These are phyloP conservation scores for Sebastes variabilis DNA, from an alignment of 2,797 vertebrate species.

Conservation along the genomic window DNA sequence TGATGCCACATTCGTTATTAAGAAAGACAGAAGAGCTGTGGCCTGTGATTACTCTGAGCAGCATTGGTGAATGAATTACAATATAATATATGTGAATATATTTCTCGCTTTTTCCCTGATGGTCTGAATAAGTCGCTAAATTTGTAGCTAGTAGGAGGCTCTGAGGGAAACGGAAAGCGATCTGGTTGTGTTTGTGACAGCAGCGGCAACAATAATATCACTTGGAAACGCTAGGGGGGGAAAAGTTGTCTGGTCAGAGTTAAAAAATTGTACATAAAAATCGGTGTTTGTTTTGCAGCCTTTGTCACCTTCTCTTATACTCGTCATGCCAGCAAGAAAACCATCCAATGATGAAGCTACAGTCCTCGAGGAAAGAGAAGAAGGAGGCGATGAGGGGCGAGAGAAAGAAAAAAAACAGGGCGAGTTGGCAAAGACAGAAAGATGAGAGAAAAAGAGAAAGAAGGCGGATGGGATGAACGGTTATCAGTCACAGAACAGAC, in stretches of 20 bases:
- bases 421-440: not conserved
- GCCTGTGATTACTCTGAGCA: no score
- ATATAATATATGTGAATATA: no score
- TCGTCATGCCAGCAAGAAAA: not conserved
- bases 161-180: no score
- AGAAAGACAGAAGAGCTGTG: not conserved
- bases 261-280: not conserved
- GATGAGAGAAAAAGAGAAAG: not conserved
- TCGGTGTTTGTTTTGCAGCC: not conserved
- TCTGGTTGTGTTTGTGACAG: fast-evolving
- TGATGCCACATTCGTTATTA: no score
- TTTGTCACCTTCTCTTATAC: not conserved
- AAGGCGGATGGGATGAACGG: constrained; percentile 25
- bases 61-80: no score
- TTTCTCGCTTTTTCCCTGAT: no score
- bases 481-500: constrained; percentile 55
- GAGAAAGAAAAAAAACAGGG: not conserved
- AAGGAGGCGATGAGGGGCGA: not conserved
- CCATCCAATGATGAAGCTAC: not conserved
- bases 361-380: not conserved
- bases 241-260: no score
- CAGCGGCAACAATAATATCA: no score
- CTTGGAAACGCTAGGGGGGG: no score
- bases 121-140: no score
- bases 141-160: no score